Evolutionary conservation across 2,888 invertebrate species (phyloP).

Genomic region (Protophormia terraenovae): DNA sequence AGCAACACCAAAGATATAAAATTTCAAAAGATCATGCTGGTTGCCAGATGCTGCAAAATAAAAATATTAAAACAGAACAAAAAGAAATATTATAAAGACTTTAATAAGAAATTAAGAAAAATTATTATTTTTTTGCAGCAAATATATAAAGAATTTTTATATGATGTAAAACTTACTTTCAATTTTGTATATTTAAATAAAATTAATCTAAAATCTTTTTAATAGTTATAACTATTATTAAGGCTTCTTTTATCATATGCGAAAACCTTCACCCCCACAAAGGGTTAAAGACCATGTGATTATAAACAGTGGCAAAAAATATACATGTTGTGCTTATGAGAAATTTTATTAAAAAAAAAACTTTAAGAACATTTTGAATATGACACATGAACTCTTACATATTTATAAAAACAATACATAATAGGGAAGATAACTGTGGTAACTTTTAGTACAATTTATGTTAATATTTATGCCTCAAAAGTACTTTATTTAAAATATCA

Average conservation of each 20-base stretch:
- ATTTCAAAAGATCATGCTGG: conserved; percentile 52
- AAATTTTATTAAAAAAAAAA: background rate
- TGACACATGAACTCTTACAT: no score
- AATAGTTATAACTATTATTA: conserved; percentile 4
- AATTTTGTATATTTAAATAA: no score
- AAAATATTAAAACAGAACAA: background rate
- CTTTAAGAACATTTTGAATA: background rate
- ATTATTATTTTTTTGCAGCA: background rate
- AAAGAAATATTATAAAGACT: background rate
- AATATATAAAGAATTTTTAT: no score
- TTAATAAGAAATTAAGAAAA: background rate
- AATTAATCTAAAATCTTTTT: background rate
- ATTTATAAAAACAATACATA: no score
- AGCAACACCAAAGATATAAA: conserved; percentile 1
- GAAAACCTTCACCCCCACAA: background rate
- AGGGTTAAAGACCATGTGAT: conserved; percentile 4
- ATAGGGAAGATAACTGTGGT: no score
- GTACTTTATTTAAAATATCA: no score
- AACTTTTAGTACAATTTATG: no score
- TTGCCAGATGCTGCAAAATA: conserved; percentile 25
- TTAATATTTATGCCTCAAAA: no score
- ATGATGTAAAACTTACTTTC: no score
- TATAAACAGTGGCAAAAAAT: background rate
- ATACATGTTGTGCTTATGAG: no score
- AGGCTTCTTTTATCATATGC: background rate